Conservation (phyloP, 2,888 invertebrate genomes). For the Hybos culiciformis region DNA sequence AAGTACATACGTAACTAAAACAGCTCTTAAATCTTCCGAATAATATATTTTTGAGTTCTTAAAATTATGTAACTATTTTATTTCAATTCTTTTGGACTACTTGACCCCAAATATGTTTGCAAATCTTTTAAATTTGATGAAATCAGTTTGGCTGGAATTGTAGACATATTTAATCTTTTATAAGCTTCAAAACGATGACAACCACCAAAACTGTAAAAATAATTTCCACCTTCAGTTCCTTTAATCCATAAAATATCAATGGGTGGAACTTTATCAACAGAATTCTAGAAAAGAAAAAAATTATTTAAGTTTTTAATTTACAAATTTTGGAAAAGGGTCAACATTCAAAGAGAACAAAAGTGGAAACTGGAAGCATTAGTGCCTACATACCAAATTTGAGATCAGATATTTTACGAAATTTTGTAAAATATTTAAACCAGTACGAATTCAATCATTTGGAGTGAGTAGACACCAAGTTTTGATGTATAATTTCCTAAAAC, state of each 20-base stretch:
- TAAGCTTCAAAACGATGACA: conserved; percentile 77
- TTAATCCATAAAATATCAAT: conserved; percentile 77
- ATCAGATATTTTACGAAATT: too few relatives aligned
- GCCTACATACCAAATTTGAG: too few relatives aligned
- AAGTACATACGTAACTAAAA: too few relatives aligned
- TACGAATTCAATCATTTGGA: too few relatives aligned
- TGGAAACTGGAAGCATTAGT: too few relatives aligned
- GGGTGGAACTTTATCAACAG: conserved; percentile 57
- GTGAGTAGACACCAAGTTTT: neutral
- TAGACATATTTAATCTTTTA: conserved; percentile 49
- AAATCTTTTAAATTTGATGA: conserved; percentile 62
- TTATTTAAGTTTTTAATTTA: too few relatives aligned
- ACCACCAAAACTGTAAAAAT: conserved; percentile 84
- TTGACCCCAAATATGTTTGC: conserved; percentile 62
- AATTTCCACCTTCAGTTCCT: conserved; percentile 68
- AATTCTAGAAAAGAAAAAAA: conserved; percentile 38
- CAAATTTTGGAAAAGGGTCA: too few relatives aligned
- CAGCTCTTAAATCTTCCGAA: too few relatives aligned
- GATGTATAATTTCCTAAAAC: neutral
- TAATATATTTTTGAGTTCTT: too few relatives aligned
- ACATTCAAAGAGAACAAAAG: too few relatives aligned
- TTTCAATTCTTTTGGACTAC: conserved; percentile 63
- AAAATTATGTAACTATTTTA: too few relatives aligned
- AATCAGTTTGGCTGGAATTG: conserved; percentile 69
- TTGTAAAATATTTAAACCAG: too few relatives aligned